phyloP scores from a whole-genome alignment of 2,888 invertebrate genomes.

The Pandemis cinnamomeana region DNA sequence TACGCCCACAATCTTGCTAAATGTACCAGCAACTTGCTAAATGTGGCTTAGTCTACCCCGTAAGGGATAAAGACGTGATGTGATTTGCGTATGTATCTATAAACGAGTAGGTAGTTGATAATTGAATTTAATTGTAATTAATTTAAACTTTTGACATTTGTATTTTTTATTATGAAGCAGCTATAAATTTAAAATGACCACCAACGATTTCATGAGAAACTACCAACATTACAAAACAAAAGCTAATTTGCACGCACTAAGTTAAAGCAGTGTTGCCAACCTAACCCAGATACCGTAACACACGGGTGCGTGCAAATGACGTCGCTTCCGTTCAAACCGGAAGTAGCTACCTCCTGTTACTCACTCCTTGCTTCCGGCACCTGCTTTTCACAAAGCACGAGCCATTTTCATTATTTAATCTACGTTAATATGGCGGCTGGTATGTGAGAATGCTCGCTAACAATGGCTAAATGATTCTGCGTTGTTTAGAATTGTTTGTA shows the following conservation, averaged over 20 bases:
- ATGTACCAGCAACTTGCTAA: no score
- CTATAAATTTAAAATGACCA: no score
- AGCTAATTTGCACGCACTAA: constrained; percentile 9
- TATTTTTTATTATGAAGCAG: no score
- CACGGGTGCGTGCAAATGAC: constrained; percentile 45
- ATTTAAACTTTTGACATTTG: no score
- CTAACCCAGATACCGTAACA: constrained; percentile 41
- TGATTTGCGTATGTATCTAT: no score
- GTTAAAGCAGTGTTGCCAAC: constrained; percentile 20
- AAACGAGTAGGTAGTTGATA: no score
- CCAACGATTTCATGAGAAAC: not conserved
- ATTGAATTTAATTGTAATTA: no score
- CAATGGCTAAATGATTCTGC: constrained; percentile 1
- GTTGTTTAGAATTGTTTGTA: not conserved
- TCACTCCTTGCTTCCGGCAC: constrained; percentile 44
- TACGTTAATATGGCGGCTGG: constrained; percentile 1
- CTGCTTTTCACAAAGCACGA: constrained; percentile 41
- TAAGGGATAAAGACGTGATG: no score
- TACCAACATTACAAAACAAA: constrained; percentile 11
- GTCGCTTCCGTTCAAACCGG: constrained; percentile 43
- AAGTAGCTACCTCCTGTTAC: constrained; percentile 42
- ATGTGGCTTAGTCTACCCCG: no score
- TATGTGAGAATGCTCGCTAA: not conserved
- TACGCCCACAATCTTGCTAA: no score
- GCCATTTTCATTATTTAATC: constrained; percentile 31